These are phyloP conservation scores for Adelosebastes latens DNA, from an alignment of 2,797 vertebrate species.

Conservation along the genomic window DNA sequence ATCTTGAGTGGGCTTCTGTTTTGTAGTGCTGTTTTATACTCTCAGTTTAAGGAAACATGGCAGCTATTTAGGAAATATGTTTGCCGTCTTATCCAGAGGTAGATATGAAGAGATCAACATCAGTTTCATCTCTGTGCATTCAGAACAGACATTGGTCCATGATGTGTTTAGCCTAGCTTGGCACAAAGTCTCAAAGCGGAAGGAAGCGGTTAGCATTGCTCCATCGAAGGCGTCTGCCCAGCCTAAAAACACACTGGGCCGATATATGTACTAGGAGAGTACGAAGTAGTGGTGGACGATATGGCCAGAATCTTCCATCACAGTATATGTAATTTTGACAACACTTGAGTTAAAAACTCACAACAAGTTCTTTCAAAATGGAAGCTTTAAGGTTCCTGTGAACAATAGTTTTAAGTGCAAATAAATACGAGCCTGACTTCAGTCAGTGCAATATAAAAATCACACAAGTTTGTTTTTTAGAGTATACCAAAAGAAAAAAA, in stretches of 20 bases:
- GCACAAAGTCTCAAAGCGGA: not conserved
- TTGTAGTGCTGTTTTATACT: not conserved
- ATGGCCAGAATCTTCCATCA: no score
- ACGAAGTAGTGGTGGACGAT: no score
- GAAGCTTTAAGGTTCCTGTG: not conserved
- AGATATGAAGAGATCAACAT: not conserved
- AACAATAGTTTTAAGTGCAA: not conserved
- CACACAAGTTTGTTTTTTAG: not conserved
- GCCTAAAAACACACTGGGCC: not conserved
- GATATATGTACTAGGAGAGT: not conserved
- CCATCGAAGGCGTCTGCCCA: not conserved
- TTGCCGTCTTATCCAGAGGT: not conserved
- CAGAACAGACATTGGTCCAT: not conserved
- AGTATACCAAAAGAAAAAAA: not conserved
- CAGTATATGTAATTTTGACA: not conserved
- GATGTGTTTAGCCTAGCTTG: not conserved
- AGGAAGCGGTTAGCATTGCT: not conserved
- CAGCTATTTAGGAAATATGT: not conserved
- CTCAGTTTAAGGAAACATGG: not conserved
- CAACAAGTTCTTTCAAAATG: not conserved
- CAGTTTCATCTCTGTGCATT: not conserved
- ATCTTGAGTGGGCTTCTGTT: not conserved
- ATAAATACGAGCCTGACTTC: not conserved
- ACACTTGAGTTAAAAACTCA: no score
- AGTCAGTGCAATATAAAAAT: not conserved